These are phyloP conservation scores for Lymantria dispar DNA, from an alignment of 2,888 invertebrate species.

Conservation along the genomic window DNA sequence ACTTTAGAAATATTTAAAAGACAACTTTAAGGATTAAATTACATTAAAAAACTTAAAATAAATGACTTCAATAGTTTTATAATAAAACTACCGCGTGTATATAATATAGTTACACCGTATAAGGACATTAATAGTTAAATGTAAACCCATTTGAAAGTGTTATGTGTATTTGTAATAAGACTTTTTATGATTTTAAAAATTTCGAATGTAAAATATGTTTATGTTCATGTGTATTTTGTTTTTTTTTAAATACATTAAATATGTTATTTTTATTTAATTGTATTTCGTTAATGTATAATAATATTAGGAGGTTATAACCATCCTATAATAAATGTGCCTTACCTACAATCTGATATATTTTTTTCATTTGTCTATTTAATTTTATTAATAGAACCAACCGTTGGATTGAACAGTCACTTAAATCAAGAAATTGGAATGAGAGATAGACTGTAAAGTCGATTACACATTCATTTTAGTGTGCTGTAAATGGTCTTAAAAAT, in stretches of 20 bases:
- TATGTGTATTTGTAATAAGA: constrained; percentile 34
- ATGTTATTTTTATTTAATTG: constrained; percentile 17
- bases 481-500: too few relatives aligned
- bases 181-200: constrained; percentile 28
- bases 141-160: constrained; percentile 9
- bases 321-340: constrained; percentile 37
- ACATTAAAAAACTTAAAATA: too few relatives aligned
- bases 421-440: too few relatives aligned
- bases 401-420: too few relatives aligned
- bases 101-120: too few relatives aligned
- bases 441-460: too few relatives aligned
- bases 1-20: too few relatives aligned
- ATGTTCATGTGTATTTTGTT: constrained; percentile 17
- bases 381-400: background rate
- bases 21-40: too few relatives aligned
- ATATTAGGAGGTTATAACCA: constrained; percentile 39
- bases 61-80: too few relatives aligned
- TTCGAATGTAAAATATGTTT: constrained; percentile 15
- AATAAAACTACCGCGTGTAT: too few relatives aligned
- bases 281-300: constrained; percentile 24
- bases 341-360: background rate
- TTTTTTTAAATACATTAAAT: constrained; percentile 18
- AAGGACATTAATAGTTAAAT: too few relatives aligned
- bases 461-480: too few relatives aligned
- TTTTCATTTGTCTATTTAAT: background rate